phyloP scores from a whole-genome alignment of 2,797 vertebrate species.

The Pteropus rufus region DNA sequence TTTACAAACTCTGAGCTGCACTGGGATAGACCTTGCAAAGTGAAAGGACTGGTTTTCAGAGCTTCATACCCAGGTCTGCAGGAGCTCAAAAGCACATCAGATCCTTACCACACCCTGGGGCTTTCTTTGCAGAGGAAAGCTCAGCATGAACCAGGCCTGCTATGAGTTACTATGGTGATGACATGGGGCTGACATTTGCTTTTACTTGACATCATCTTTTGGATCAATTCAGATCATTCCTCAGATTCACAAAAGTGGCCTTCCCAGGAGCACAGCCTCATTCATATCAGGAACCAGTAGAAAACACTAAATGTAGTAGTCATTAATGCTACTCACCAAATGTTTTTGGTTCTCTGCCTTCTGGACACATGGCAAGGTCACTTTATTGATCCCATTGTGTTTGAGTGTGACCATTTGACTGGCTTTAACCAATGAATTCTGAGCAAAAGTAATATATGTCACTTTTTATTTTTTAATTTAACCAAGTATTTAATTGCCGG shows the following conservation, averaged over 20 bases:
- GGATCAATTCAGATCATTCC: not conserved
- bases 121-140: not conserved
- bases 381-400: not conserved
- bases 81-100: not conserved
- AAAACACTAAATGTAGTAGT: not conserved
- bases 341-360: not conserved
- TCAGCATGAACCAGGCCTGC: not conserved
- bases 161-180: not conserved
- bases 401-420: not conserved
- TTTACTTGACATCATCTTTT: not conserved
- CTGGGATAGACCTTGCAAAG: not conserved
- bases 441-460: not conserved
- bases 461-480: not conserved
- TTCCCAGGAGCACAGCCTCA: not conserved
- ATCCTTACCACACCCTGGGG: not conserved
- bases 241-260: not conserved
- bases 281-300: not conserved
- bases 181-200: not conserved
- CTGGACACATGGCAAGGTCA: not conserved
- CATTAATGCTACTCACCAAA: not conserved
- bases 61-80: not conserved
- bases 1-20: not conserved
- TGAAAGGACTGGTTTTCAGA: not conserved
- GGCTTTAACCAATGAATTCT: not conserved
- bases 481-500: not conserved